Evolutionary conservation across 37 sponge, comb jelly and placozoan genomes (phyloP), one percentile per base, ranked within the genome.

Genomic region (Aplysina aerophoba): DNA sequence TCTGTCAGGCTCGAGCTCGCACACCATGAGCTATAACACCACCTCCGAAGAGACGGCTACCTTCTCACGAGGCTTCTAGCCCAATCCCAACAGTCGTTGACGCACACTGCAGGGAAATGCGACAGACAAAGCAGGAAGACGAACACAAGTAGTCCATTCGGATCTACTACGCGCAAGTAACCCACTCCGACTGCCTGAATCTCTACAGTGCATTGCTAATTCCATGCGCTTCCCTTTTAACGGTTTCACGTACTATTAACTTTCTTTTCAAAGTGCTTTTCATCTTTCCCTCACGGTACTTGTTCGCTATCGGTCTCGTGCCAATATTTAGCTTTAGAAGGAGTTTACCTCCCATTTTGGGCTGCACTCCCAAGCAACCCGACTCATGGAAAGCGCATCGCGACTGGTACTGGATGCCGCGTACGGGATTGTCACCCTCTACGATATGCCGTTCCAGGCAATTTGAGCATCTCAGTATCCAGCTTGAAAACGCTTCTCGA

Each of bases 291-390:
- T 89, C 90, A 80, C 75, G 81, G 85, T 85, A 89, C 90, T 85
- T 92, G 84, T 92, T 84, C 84, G 81, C 89, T 89, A 89, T 89
- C 89, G 85, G 89, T 84, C 89, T 89, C 89, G 81, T 67, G 80
- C 85, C 58, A 28, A 4, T 88, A 82, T 81, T 88, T 88, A 82
- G 88, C 88, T 77, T 82, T 69, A 25, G 85, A 84, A 88, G 92
- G 92, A 87, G 92, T 88, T 82, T 92, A 88, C 92, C 92, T 88
- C 92, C 88, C 88, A 67, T 75, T 92, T 92, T 85, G 89, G 92
- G 88, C 92, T 92, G 92, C 92, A 92, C 28, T 92, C 88, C 86
- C 93, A 89, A 92, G 86, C 93, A 92, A 85, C 89, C 93, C 93
- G 89, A 92, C 93, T 92, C 89, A 71, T 60, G 87, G 87, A 89